Percentiles rank a stretch among this genome's conserved stretches.
phyloP scores from a whole-genome alignment of 2,113 vertebrate species.

The Varanus salvator region DNA sequence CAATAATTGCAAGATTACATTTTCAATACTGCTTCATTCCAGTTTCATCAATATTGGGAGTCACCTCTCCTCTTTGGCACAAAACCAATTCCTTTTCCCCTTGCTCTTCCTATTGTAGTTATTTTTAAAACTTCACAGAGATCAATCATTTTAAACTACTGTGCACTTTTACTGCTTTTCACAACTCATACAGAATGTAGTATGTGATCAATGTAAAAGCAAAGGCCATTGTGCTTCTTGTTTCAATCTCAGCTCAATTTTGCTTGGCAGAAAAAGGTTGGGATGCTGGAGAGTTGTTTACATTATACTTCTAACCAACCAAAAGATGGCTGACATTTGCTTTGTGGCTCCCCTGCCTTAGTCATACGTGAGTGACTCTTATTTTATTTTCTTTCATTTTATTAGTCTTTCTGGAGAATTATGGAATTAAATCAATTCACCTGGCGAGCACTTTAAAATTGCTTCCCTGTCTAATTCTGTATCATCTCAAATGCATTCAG shows the following conservation, averaged over 20 bases:
- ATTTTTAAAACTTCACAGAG: constrained; percentile 46
- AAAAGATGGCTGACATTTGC: background rate
- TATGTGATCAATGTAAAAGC: constrained; percentile 6
- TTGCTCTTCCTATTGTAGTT: background rate
- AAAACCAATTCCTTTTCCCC: constrained; percentile 17
- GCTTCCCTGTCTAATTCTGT: constrained; percentile 18
- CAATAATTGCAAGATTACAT: background rate
- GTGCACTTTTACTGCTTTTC: constrained; percentile 4
- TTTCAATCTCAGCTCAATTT: constrained; percentile 36
- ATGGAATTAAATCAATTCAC: constrained; percentile 42
- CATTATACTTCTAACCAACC: background rate
- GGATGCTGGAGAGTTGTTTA: background rate
- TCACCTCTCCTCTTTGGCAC: background rate
- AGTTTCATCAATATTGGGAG: constrained; percentile 29
- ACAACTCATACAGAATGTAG: constrained; percentile 3
- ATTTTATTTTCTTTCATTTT: background rate
- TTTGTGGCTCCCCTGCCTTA: constrained; percentile 26
- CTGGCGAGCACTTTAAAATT: constrained; percentile 26
- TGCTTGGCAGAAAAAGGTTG: background rate
- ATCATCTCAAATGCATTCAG: too few species aligned
- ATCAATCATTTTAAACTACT: constrained; percentile 35
- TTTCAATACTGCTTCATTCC: constrained; percentile 14
- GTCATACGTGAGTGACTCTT: constrained; percentile 5
- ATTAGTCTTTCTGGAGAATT: constrained; percentile 17
- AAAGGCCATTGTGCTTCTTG: constrained; percentile 30